Percentiles rank a stretch among this genome's conserved stretches.
Conservation (phyloP, 1,140 invertebrate species). For the Trinorchestia longiramus region DNA sequence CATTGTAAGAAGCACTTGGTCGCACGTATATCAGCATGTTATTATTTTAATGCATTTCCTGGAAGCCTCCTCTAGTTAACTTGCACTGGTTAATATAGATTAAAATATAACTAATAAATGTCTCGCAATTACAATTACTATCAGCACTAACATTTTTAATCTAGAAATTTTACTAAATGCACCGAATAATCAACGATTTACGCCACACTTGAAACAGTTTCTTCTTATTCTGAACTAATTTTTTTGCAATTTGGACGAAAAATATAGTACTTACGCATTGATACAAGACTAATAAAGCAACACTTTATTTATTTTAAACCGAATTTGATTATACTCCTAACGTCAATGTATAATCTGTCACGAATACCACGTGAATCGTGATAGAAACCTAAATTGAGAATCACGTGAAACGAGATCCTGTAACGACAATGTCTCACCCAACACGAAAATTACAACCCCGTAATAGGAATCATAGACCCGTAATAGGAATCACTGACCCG, state of each 20-base stretch:
- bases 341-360: neutral
- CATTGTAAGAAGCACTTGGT: no score
- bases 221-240: neutral
- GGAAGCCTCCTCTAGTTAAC: no score
- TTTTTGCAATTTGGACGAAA: neutral
- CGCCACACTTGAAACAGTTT: neutral
- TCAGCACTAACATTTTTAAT: neutral
- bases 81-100: no score
- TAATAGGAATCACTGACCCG: neutral
- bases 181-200: neutral
- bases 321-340: neutral
- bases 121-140: neutral
- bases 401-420: no score
- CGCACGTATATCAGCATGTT: no score
- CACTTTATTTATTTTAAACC: neutral
- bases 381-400: no score
- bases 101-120: no score
- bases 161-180: neutral
- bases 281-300: neutral
- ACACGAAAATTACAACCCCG: no score
- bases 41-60: no score
- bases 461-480: no score
- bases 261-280: neutral
- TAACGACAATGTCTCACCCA: no score
- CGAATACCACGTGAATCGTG: no score